Evolutionary conservation across 2,888 invertebrate genomes (phyloP), one percentile per base, ranked within the genome.

Genomic region (Eristalinus aeneus): DNA sequence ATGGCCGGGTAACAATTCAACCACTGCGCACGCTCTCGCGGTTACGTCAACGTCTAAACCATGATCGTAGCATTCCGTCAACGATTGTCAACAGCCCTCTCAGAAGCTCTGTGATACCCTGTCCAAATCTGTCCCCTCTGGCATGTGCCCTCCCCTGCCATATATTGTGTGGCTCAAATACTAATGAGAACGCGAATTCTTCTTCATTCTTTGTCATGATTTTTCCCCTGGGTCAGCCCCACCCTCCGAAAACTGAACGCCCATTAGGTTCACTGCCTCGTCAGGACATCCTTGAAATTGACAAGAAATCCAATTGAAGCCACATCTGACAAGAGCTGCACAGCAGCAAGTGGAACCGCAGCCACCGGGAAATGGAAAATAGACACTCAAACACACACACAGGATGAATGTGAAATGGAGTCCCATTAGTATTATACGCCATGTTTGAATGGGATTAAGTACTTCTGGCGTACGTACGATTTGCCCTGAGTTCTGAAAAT

Each of bases 381-480:
- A 85, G 81, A 27, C 27, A 27, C 27, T 3, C 27, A 27, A 2
- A 27, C 27, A 39, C 39, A 46, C 46, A 80, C 85, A 81, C 76
- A 85, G 77, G 68, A 85, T 81, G 73, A 77, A 80, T 80, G 81
- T 54, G 81, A 31, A 85, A 85, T 81, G 72, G 81, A 85, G 81
- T 81, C 85, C 85, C 76, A 85, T 85, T 85, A 85, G 85, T 81
- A 81, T 85, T 81, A 77, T 81, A 77, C 64, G 85, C 76, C 81
- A 81, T 81, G 76, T 85, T 85, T 85, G 81, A 85, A 85, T 81
- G 73, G 81, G 85, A 85, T 85, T 81, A 85, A 81, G 81, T 81
- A 85, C 85, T 85, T 81, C 69, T 72, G 69, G 76, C 85, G 72
- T 81, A 81, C 69, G 73, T 81, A 81, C 76, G 76, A 81, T 85